phyloP scores from a whole-genome alignment of 92 coral and sea anemone genomes.

The Porites divaricata region DNA sequence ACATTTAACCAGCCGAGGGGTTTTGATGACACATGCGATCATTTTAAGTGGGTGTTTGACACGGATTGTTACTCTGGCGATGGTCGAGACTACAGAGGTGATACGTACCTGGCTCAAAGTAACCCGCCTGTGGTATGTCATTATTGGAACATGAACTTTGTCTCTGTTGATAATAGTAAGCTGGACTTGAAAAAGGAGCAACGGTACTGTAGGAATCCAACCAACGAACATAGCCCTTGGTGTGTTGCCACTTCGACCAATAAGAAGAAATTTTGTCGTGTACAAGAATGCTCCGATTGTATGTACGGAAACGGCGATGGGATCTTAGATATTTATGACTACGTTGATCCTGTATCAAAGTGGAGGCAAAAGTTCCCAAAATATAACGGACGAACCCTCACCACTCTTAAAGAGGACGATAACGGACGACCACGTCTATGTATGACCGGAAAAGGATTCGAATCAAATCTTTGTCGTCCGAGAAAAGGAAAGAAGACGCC shows the following conservation, averaged over 20 bases:
- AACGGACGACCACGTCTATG: constrained; percentile 53
- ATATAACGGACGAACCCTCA: constrained; percentile 71
- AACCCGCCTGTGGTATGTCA: constrained; percentile 40
- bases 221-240: constrained; percentile 68
- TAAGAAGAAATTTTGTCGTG: constrained; percentile 59
- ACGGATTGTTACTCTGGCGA: constrained; percentile 79
- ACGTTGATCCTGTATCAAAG: neutral
- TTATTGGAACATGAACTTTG: constrained; percentile 52
- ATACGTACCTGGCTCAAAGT: constrained; percentile 29
- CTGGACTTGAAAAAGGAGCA: constrained; percentile 45
- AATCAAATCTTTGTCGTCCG: constrained; percentile 60
- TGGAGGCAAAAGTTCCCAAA: constrained; percentile 52
- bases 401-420: constrained; percentile 47
- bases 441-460: constrained; percentile 55
- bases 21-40: constrained; percentile 22
- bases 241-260: constrained; percentile 65
- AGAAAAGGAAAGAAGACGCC: constrained; percentile 52
- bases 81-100: constrained; percentile 82
- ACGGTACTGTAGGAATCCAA: constrained; percentile 59
- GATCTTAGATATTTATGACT: constrained; percentile 43
- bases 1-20: constrained; percentile 13
- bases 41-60: constrained; percentile 69
- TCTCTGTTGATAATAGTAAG: constrained; percentile 33
- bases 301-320: constrained; percentile 94
- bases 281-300: constrained; percentile 85